Evolutionary conservation across 2,888 invertebrate genomes (phyloP).

Genomic region (Lycophotia porphyrea): DNA sequence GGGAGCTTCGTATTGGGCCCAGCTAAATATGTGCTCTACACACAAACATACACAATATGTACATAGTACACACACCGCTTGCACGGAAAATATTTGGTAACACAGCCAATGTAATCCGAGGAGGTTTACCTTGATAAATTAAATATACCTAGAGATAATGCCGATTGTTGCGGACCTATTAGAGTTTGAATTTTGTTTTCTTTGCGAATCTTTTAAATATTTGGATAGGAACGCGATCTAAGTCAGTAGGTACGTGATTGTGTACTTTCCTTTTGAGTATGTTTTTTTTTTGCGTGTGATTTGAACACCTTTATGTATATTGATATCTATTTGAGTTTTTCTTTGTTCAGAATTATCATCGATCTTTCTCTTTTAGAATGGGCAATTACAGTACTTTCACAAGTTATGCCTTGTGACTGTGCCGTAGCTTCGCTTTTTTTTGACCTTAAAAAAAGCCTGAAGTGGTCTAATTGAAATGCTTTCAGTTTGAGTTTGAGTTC

Average conservation of each 20-base stretch:
- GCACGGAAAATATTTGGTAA: conserved; percentile 89
- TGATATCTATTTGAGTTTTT: neutral
- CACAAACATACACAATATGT: conserved; percentile 82
- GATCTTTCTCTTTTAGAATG: too few species aligned
- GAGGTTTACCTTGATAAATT: conserved; percentile 87
- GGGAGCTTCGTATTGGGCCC: conserved; percentile 80
- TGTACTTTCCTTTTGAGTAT: neutral
- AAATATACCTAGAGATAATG: conserved; percentile 78
- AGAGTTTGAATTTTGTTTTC: conserved; percentile 61
- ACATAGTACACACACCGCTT: conserved; percentile 82
- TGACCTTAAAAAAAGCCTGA: too few species aligned
- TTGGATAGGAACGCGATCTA: conserved; percentile 35
- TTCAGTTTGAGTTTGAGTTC: too few species aligned
- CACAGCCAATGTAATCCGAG: conserved; percentile 85
- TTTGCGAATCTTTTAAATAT: conserved; percentile 52
- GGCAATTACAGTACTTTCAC: too few species aligned
- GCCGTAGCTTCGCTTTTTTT: too few species aligned
- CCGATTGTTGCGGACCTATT: conserved; percentile 70
- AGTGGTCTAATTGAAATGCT: too few species aligned
- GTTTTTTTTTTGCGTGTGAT: neutral
- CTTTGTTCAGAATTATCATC: neutral
- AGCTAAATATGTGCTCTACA: conserved; percentile 85
- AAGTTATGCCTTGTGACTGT: too few species aligned
- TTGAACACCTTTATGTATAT: neutral
- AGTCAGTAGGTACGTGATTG: conserved; percentile 17